Conservation (phyloP, 1,140 invertebrate genomes). For the Bombus soroeensis region DNA sequence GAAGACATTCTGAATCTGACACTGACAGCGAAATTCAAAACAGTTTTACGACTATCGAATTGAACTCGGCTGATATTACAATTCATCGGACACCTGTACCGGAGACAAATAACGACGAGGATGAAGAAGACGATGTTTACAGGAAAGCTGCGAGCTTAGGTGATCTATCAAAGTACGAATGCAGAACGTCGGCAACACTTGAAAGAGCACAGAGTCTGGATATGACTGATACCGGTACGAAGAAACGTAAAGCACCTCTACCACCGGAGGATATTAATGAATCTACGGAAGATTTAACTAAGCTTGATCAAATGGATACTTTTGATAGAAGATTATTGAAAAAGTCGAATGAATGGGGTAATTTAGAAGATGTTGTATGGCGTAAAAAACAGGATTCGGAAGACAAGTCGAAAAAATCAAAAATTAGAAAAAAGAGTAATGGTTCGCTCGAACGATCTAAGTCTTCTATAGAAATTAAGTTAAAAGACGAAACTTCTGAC, state of each 20-base stretch:
- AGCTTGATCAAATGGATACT: conserved; percentile 86
- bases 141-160: conserved; percentile 91
- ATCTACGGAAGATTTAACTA: conserved; percentile 84
- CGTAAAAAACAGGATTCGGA: conserved; percentile 68
- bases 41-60: conserved; percentile 85
- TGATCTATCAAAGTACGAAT: conserved; percentile 89
- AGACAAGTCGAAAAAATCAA: conserved; percentile 34
- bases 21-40: conserved; percentile 81
- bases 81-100: conserved; percentile 87
- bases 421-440: conserved; percentile 68
- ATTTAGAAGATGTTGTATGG: conserved; percentile 89
- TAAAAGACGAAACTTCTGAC: conserved; percentile 59
- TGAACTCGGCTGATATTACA: conserved; percentile 89
- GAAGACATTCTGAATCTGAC: conserved; percentile 83
- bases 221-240: conserved; percentile 88
- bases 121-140: conserved; percentile 85
- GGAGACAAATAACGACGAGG: conserved; percentile 83
- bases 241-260: conserved; percentile 86
- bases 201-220: conserved; percentile 93
- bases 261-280: conserved; percentile 85
- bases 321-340: conserved; percentile 87
- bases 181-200: conserved; percentile 84
- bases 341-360: conserved; percentile 90
- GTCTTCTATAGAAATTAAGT: conserved; percentile 74
- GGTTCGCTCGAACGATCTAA: conserved; percentile 74